phyloP scores from a whole-genome alignment of 1,140 invertebrate species.

The Sycophila sp. region DNA sequence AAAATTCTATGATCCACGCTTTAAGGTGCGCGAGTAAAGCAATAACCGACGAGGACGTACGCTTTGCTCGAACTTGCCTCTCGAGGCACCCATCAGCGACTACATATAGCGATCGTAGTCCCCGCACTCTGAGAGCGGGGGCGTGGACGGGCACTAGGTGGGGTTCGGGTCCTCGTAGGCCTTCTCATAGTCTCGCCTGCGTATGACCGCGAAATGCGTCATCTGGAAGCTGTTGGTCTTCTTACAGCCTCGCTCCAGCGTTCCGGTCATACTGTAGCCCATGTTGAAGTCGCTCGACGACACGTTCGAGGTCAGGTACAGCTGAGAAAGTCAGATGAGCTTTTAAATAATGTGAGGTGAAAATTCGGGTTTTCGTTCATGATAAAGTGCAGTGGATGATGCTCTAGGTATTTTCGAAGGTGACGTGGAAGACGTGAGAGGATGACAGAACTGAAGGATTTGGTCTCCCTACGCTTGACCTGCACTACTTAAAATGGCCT shows the following conservation, averaged over 20 bases:
- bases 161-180: constrained; percentile 60
- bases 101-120: constrained; percentile 62
- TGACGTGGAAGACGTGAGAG: too few species aligned
- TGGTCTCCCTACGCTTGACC: too few species aligned
- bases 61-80: too few species aligned
- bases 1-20: too few species aligned
- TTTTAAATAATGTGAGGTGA: too few species aligned
- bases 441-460: too few species aligned
- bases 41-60: neutral
- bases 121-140: constrained; percentile 62
- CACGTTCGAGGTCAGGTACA: constrained; percentile 81
- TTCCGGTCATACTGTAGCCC: constrained; percentile 88
- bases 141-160: constrained; percentile 65
- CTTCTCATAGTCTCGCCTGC: constrained; percentile 70
- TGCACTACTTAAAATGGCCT: too few species aligned
- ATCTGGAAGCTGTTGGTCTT: constrained; percentile 82
- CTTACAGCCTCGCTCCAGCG: constrained; percentile 81
- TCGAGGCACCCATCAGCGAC: constrained; percentile 39
- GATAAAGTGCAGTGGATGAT: too few species aligned
- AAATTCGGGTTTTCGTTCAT: too few species aligned
- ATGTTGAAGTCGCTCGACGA: constrained; percentile 85
- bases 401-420: too few species aligned
- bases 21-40: too few species aligned
- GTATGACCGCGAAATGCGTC: constrained; percentile 86
- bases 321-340: too few species aligned